phyloP scores from a whole-genome alignment of 2,797 vertebrate species.

The Sebastes trivittatus region DNA sequence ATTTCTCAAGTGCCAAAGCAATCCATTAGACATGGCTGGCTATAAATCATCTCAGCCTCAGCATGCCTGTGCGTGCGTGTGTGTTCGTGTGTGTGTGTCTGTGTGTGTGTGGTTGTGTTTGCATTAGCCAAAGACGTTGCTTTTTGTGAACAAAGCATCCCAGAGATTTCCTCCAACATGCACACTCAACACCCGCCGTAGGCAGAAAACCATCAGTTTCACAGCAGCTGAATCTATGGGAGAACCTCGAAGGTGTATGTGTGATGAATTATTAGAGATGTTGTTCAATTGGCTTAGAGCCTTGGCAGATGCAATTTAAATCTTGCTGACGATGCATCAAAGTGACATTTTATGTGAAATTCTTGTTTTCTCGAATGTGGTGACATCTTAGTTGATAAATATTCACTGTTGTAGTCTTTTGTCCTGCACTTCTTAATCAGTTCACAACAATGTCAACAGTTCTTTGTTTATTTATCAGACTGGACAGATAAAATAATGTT shows the following conservation, averaged over 20 bases:
- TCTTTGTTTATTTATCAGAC: conserved; percentile 1
- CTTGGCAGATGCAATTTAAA: conserved; percentile 49
- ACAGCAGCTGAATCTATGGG: conserved; percentile 6
- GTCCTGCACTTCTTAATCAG: conserved; percentile 8
- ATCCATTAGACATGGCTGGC: conserved; percentile 82
- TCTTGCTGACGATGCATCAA: conserved; percentile 44
- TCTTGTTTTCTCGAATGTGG: conserved; percentile 33
- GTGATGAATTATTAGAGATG: conserved; percentile 40
- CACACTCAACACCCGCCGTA: conserved; percentile 2
- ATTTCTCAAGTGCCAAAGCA: conserved; percentile 82
- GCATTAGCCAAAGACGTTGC: conserved; percentile 24
- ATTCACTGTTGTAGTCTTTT: conserved; percentile 24
- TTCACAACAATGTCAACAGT: conserved; percentile 7
- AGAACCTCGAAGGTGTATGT: conserved; percentile 1
- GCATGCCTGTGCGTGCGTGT: conserved; percentile 13
- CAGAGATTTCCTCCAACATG: conserved; percentile 38
- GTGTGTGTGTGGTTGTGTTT: not conserved
- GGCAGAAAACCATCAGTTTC: conserved; percentile 18
- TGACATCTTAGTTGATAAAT: conserved; percentile 45
- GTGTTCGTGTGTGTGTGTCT: not conserved
- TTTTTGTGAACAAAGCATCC: conserved; percentile 60
- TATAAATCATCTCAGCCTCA: conserved; percentile 81
- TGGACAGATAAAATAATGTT: not conserved
- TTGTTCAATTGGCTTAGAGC: conserved; percentile 37
- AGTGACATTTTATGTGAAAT: conserved; percentile 30